phyloP scores from a whole-genome alignment of 2,113 vertebrate genomes.

The Xiphorhynchus elegans region DNA sequence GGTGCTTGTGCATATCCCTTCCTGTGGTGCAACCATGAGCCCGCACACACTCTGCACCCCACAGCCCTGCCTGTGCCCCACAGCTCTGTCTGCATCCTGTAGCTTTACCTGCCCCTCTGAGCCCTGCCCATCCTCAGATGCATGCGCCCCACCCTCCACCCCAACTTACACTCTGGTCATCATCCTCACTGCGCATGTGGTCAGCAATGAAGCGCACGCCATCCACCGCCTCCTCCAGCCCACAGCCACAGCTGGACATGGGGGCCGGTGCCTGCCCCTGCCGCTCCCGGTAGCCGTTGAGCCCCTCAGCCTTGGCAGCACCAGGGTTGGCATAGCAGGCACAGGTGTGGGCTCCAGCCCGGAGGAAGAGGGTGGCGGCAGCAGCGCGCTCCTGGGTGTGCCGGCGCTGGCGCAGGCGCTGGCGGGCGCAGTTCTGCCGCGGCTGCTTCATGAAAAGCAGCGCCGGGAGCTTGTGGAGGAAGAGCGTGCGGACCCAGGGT shows the following conservation, averaged over 20 bases:
- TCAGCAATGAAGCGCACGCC: conserved; percentile 95
- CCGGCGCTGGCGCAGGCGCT: conserved; percentile 84
- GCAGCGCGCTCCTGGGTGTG: conserved; percentile 66
- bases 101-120: neutral
- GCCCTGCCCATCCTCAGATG: neutral
- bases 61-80: too few species aligned
- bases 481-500: conserved; percentile 91
- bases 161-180: conserved; percentile 92
- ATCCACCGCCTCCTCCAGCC: conserved; percentile 89
- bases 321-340: conserved; percentile 88
- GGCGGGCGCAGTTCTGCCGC: conserved; percentile 87
- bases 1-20: too few species aligned
- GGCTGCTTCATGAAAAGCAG: conserved; percentile 96
- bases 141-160: neutral
- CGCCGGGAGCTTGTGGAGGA: conserved; percentile 89
- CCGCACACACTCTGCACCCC: fast-evolving
- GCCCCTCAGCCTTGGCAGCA: conserved; percentile 77
- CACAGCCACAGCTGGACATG: conserved; percentile 67
- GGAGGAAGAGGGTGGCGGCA: conserved; percentile 14
- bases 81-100: too few species aligned
- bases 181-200: conserved; percentile 95
- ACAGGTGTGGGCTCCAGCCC: conserved; percentile 73
- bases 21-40: fast-evolving
- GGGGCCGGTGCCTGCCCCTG: conserved; percentile 25
- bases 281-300: conserved; percentile 79